phyloP scores from a whole-genome alignment of 2,113 vertebrate species.

The Octodon degus region DNA sequence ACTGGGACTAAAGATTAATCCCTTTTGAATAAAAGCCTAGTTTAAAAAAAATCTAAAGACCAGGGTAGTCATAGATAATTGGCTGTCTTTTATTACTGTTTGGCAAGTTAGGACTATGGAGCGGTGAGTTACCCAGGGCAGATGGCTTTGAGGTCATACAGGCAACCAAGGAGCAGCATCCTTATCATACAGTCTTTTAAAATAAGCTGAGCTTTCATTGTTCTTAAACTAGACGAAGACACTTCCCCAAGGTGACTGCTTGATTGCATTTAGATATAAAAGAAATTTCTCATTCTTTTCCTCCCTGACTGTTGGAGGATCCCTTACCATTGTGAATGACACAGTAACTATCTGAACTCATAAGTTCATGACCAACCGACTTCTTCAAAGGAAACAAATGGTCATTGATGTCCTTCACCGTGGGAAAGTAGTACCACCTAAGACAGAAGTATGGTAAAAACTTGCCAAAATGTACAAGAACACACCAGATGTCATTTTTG shows the following conservation, averaged over 20 bases:
- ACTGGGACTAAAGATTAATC: neutral
- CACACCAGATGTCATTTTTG: too few species aligned
- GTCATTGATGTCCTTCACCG: too few species aligned
- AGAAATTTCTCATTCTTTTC: neutral
- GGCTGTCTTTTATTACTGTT: neutral
- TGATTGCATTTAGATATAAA: slow-evolving; percentile 55
- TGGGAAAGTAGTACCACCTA: too few species aligned
- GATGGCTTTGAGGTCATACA: neutral
- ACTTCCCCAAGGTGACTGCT: slow-evolving; percentile 55
- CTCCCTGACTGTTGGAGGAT: too few species aligned
- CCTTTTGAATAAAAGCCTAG: slow-evolving; percentile 31
- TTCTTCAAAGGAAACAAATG: too few species aligned
- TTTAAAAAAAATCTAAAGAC: neutral
- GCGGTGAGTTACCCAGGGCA: neutral
- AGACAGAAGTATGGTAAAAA: too few species aligned
- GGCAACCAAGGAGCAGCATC: fast-evolving
- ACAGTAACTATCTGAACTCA: too few species aligned
- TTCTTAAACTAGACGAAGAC: neutral
- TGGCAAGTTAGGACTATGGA: neutral
- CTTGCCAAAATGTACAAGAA: too few species aligned
- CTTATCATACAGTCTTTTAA: neutral
- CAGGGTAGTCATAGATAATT: neutral
- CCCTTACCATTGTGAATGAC: too few species aligned
- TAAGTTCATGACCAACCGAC: too few species aligned
- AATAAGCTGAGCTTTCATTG: slow-evolving; percentile 16